Evolutionary conservation across 2,113 vertebrate genomes (phyloP), one percentile per base, ranked within the genome.

Genomic region (Caloenas nicobarica): DNA sequence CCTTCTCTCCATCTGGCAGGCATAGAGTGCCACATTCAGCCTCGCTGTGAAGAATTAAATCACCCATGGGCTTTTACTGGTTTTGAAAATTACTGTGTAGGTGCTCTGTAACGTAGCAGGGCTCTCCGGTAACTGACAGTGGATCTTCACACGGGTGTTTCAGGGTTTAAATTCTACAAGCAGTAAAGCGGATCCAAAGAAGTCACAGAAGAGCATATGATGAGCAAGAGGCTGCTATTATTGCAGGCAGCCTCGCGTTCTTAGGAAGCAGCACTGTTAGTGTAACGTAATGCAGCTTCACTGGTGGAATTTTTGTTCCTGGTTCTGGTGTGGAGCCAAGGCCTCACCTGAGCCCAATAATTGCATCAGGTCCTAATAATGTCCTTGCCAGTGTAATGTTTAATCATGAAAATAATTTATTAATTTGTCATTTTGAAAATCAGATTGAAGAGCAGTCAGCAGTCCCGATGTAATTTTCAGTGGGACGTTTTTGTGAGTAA

Each of bases 11-110:
- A 7, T 42, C 34, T 65, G 15, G 21, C 58, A 25, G 16, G 61
- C 44, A 7, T 11, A 46, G 56, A 62, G 25, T 48, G n/a, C 46
- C 24, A 7, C 1, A 0, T 14, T 83, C 26, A 77, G 0, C 22
- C 24, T 82, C 17, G 2, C 60, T 21, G 7, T 15, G 54, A 68
- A 65, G 56, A 66, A 38, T 77, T 36, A 4, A 14, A 46, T 70
- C 28, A 62, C 57, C 48, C 60, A 1, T 33, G 69, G 84, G 25
- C 80, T 72, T 66, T 80, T 44, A 29, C 26, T 80, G 68, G 6
- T 26, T 80, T 81, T 70, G 36, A 66, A 77, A 77, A 48, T 44
- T 5, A 16, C 28, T n/a, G 10, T n/a, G 31, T 61, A 57, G 38
- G 25, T 69, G 21, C 53, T 82, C 57, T 3, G 2, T 61, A 53